phyloP scores from a whole-genome alignment of 2,797 vertebrate species.

The Enteromius argenteus region DNA sequence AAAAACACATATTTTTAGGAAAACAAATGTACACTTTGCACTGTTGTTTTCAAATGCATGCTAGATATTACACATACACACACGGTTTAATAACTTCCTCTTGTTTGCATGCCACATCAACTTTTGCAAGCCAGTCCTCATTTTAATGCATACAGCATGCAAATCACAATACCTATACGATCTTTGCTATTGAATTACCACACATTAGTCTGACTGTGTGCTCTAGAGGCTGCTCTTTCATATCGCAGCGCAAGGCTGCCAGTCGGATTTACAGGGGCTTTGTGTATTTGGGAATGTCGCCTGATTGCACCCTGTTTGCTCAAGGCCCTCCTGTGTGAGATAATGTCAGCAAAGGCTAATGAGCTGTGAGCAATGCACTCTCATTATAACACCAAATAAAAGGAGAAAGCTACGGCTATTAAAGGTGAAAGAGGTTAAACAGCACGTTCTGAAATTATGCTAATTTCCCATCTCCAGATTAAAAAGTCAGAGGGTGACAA shows the following conservation, averaged over 20 bases:
- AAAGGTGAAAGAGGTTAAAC: conserved; percentile 69
- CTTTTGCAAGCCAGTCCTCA: conserved; percentile 31
- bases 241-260: conserved; percentile 30
- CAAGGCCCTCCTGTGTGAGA: conserved; percentile 53
- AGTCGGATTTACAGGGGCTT: conserved; percentile 53
- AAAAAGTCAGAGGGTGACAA: conserved; percentile 75
- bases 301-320: conserved; percentile 61
- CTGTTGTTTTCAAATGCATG: not conserved
- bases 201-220: conserved; percentile 29
- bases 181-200: conserved; percentile 48
- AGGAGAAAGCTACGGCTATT: conserved; percentile 63
- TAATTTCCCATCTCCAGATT: conserved; percentile 73
- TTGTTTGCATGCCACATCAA: conserved; percentile 35
- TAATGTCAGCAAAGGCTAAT: conserved; percentile 62
- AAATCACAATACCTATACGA: conserved; percentile 46
- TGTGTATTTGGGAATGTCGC: conserved; percentile 57
- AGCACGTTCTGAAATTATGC: conserved; percentile 69
- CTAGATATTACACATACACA: not conserved
- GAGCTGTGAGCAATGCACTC: conserved; percentile 64
- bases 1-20: not conserved
- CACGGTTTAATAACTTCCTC: conserved; percentile 8
- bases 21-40: not conserved
- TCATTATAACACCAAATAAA: conserved; percentile 66
- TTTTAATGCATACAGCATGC: conserved; percentile 46
- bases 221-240: conserved; percentile 44